A percentile compares a stretch with the other conserved stretches of the same genome.
phyloP scores from a whole-genome alignment of 1,140 invertebrate species.

The Heliconius hewitsoni region DNA sequence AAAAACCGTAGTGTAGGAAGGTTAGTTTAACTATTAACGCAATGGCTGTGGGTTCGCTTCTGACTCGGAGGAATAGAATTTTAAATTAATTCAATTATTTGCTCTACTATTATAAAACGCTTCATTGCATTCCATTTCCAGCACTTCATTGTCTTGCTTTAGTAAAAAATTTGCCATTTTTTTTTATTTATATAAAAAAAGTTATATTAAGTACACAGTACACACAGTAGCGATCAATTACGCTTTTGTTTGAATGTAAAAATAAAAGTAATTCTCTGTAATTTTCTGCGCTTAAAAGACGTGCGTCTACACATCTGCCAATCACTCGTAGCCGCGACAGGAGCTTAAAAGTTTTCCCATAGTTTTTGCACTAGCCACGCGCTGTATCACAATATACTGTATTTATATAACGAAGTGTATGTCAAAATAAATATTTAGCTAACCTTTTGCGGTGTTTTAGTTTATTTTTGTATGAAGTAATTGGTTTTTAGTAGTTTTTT shows the following conservation, averaged over 20 bases:
- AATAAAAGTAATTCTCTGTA: no score
- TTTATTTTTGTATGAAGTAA: neutral
- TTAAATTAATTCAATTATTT: no score
- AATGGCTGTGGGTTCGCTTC: no score
- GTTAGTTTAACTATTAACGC: no score
- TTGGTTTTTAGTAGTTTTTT: no score
- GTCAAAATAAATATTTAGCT: constrained; percentile 5
- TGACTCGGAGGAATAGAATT: no score
- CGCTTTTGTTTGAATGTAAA: constrained; percentile 12
- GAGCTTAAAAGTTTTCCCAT: constrained; percentile 42
- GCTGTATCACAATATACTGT: neutral
- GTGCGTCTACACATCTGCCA: constrained; percentile 18
- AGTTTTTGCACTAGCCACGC: constrained; percentile 7
- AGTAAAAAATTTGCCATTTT: no score
- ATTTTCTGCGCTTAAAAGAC: neutral
- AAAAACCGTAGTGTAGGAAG: no score
- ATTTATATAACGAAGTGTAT: constrained; percentile 6
- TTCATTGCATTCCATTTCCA: no score
- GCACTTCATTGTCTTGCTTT: no score
- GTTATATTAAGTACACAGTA: neutral
- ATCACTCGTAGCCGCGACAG: constrained; percentile 28
- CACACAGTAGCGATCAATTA: constrained; percentile 23
- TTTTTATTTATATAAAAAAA: neutral
- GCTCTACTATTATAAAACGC: no score
- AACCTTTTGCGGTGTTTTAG: neutral